A percentile compares a stretch with the other conserved stretches of the same genome.
Conservation (phyloP, 2,113 vertebrate genomes). For the Myrmophylax atrothorax region DNA sequence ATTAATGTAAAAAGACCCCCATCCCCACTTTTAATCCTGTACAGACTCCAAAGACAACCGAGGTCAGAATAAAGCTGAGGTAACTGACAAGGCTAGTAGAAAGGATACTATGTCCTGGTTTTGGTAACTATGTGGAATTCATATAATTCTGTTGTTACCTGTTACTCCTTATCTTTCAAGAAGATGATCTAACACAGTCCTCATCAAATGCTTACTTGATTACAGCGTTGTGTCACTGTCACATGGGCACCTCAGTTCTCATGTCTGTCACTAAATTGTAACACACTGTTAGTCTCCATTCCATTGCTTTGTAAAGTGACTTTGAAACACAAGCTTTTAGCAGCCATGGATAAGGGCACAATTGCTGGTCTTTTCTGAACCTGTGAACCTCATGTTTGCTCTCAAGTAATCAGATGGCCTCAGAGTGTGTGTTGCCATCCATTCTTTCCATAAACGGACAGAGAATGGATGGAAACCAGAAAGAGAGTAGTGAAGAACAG, state of each 20-base stretch:
- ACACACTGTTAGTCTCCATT: background rate
- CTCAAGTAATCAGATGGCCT: background rate
- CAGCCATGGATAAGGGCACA: background rate
- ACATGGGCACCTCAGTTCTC: background rate
- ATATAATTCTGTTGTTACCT: background rate
- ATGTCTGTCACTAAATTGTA: background rate
- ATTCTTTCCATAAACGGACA: background rate
- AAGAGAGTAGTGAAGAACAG: background rate
- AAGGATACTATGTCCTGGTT: background rate
- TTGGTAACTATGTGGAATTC: background rate
- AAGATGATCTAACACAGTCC: background rate
- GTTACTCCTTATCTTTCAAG: background rate
- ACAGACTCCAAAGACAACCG: background rate
- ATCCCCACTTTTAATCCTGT: background rate
- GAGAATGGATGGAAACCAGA: background rate
- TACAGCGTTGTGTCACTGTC: fast-evolving
- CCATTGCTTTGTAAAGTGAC: background rate
- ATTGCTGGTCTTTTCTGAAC: background rate
- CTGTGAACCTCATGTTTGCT: background rate
- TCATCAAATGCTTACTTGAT: background rate
- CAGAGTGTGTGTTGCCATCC: background rate
- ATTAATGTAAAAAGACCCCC: background rate
- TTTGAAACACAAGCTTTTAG: background rate
- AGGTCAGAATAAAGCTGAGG: background rate
- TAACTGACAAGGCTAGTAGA: background rate